A percentile compares a stretch with the other conserved stretches of the same genome.
These are phyloP conservation scores for Drosophila cracens DNA, from an alignment of 2,888 invertebrate genomes.

Conservation along the genomic window DNA sequence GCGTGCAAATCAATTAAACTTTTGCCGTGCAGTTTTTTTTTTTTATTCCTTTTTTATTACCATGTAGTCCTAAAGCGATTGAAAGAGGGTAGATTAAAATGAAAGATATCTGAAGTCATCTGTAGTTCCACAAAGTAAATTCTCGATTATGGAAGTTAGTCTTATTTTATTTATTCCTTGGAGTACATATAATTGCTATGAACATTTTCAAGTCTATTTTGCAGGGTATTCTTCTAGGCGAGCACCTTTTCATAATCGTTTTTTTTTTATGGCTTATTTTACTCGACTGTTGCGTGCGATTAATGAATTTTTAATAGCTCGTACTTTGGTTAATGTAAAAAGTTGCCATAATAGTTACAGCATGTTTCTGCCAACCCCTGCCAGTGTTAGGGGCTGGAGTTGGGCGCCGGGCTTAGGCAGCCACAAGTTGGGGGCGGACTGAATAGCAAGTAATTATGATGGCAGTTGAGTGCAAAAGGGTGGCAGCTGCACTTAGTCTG, in stretches of 20 bases:
- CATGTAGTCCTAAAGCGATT: neutral
- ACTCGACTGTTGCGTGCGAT: constrained; percentile 68
- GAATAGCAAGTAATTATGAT: constrained; percentile 64
- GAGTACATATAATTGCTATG: neutral
- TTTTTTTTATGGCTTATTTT: constrained; percentile 48
- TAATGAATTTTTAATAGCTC: constrained; percentile 77
- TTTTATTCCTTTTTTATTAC: constrained; percentile 7
- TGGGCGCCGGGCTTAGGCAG: constrained; percentile 33
- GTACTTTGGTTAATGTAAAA: constrained; percentile 78
- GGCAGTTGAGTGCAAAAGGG: constrained; percentile 39
- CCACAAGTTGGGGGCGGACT: constrained; percentile 21
- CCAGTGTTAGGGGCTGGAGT: neutral
- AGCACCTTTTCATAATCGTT: accelerated
- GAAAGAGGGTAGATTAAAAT: neutral
- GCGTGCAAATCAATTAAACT: constrained; percentile 73
- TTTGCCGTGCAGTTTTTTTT: constrained; percentile 44
- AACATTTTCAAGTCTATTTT: neutral
- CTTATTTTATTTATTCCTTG: neutral
- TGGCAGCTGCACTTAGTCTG: constrained; percentile 35
- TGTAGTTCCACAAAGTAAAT: neutral
- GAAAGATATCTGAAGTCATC: neutral
- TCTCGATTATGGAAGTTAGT: neutral
- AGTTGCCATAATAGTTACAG: constrained; percentile 62
- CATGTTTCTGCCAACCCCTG: constrained; percentile 1
- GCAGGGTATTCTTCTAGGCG: constrained; percentile 4